Evolutionary conservation across 2,888 invertebrate genomes (phyloP).

Genomic region (Trissolcus japonicus): DNA sequence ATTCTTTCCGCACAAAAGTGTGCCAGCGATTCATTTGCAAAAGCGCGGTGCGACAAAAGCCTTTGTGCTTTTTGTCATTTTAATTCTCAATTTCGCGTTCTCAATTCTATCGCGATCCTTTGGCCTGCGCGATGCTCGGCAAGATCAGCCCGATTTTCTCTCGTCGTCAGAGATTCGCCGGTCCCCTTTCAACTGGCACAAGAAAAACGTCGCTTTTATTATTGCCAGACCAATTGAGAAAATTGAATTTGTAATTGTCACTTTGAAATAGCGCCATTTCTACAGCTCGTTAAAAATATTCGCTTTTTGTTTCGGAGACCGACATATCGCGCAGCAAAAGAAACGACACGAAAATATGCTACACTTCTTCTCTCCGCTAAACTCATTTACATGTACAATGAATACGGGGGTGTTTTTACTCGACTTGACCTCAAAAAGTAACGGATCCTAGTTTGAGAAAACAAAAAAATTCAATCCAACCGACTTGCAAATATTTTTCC

Average conservation of each 20-base stretch:
- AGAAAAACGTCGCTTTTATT: slow-evolving; percentile 50
- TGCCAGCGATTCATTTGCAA: slow-evolving; percentile 57
- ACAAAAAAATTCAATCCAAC: neutral
- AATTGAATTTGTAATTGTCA: slow-evolving; percentile 58
- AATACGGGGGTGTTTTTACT: slow-evolving; percentile 15
- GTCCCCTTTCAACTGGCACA: slow-evolving; percentile 43
- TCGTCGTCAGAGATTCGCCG: slow-evolving; percentile 1
- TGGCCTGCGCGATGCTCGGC: slow-evolving; percentile 45
- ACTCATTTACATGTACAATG: slow-evolving; percentile 21
- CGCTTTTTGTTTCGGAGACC: slow-evolving; percentile 32
- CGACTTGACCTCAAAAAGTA: slow-evolving; percentile 5
- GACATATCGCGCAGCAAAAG: slow-evolving; percentile 2
- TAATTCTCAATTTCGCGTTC: slow-evolving; percentile 57
- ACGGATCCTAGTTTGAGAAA: neutral
- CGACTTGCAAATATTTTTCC: too few species aligned
- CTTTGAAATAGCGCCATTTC: slow-evolving; percentile 34
- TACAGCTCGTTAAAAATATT: slow-evolving; percentile 43
- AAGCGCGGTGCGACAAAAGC: slow-evolving; percentile 54
- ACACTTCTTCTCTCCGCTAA: slow-evolving; percentile 10
- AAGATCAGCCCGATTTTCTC: slow-evolving; percentile 49
- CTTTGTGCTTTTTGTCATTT: slow-evolving; percentile 60
- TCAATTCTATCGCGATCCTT: slow-evolving; percentile 57
- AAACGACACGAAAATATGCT: neutral
- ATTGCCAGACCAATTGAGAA: slow-evolving; percentile 53
- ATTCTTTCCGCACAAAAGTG: slow-evolving; percentile 52